These are phyloP conservation scores for Cydia strobilella DNA, from an alignment of 1,140 invertebrate genomes.

Conservation along the genomic window DNA sequence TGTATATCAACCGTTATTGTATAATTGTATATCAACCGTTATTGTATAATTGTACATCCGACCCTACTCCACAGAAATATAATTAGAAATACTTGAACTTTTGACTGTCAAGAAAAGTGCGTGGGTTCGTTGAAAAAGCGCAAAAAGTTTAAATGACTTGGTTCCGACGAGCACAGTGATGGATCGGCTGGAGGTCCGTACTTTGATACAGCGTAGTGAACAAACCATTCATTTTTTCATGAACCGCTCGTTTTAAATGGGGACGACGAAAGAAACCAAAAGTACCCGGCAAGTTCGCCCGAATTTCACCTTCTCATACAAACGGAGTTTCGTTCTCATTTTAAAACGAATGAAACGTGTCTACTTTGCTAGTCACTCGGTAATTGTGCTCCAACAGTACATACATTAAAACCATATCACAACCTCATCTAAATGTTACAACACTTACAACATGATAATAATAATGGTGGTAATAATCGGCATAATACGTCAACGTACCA, in stretches of 20 bases:
- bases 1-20: not conserved
- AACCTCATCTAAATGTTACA: no score
- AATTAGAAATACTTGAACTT: constrained; percentile 27
- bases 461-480: no score
- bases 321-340: no score
- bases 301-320: no score
- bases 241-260: not conserved
- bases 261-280: not conserved
- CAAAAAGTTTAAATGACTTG: constrained; percentile 31
- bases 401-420: no score
- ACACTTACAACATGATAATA: no score
- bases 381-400: no score
- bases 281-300: no score
- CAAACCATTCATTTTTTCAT: not conserved
- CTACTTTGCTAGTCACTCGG: no score
- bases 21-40: not conserved
- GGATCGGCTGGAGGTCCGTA: constrained; percentile 9
- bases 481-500: no score
- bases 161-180: constrained; percentile 22
- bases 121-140: constrained; percentile 10
- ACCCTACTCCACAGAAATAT: constrained; percentile 21
- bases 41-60: not conserved
- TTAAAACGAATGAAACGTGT: no score
- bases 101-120: constrained; percentile 21
- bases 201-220: not conserved